A percentile compares a stretch with the other conserved stretches of the same genome.
phyloP scores from a whole-genome alignment of 1,140 invertebrate genomes.

The Drosophila baimaii region DNA sequence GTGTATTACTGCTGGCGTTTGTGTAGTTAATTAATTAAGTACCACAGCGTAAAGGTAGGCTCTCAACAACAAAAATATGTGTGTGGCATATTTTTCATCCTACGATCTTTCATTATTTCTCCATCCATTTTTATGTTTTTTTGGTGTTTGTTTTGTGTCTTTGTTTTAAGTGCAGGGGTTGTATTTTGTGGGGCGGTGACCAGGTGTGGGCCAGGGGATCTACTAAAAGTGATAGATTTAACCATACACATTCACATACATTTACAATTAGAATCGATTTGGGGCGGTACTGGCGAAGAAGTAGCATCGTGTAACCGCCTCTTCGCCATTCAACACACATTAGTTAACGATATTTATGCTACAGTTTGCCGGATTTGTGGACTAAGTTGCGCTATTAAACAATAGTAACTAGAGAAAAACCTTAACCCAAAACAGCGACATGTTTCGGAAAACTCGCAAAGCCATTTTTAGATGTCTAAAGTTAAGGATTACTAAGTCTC shows the following conservation, averaged over 20 bases:
- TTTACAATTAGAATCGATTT: slow-evolving; percentile 48
- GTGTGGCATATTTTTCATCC: slow-evolving; percentile 49
- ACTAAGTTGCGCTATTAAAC: slow-evolving; percentile 78
- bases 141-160: slow-evolving; percentile 56
- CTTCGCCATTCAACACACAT: slow-evolving; percentile 39
- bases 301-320: background rate
- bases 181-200: background rate
- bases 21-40: slow-evolving; percentile 72
- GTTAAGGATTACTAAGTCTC: slow-evolving; percentile 2
- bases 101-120: slow-evolving; percentile 11
- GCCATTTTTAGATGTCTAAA: background rate
- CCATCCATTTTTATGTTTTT: slow-evolving; percentile 21
- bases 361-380: slow-evolving; percentile 41
- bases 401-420: slow-evolving; percentile 71
- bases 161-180: slow-evolving; percentile 40
- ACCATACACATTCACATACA: slow-evolving; percentile 74
- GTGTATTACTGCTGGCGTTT: slow-evolving; percentile 57
- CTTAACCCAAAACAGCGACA: slow-evolving; percentile 52
- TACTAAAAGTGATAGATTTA: slow-evolving; percentile 36
- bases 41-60: slow-evolving; percentile 70
- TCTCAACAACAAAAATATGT: slow-evolving; percentile 66
- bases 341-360: slow-evolving; percentile 51
- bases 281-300: slow-evolving; percentile 19
- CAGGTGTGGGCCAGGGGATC: background rate
- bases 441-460: slow-evolving; percentile 2